A percentile compares a stretch with the other conserved stretches of the same genome.
Conservation (phyloP, 2,113 vertebrate genomes). For the Cranoglanis bouderius region DNA sequence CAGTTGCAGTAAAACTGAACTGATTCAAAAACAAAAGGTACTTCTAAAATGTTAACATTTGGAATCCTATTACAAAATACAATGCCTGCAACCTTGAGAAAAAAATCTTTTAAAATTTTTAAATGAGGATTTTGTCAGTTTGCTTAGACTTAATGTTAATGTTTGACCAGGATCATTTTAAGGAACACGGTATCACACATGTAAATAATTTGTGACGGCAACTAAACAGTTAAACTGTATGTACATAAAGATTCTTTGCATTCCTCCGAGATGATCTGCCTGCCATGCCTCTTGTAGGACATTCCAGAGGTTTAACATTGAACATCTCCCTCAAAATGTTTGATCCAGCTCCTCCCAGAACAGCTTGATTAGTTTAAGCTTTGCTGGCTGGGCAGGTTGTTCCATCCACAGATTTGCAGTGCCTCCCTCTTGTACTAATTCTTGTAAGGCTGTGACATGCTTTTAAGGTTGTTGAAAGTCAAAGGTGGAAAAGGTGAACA, state of each 20-base stretch:
- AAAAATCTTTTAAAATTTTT: background rate
- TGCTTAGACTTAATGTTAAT: background rate
- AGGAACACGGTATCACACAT: background rate
- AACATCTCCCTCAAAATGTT: background rate
- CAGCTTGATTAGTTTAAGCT: slow-evolving; percentile 4
- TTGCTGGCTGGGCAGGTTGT: background rate
- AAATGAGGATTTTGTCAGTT: background rate
- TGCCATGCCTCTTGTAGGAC: background rate
- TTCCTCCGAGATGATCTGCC: background rate
- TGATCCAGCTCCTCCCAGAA: background rate
- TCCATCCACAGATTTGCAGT: background rate
- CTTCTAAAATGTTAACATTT: no score
- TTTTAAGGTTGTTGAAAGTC: background rate
- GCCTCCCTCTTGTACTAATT: background rate
- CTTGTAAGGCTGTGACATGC: background rate
- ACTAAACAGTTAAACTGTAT: background rate
- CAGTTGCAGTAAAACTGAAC: background rate
- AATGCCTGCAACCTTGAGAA: no score
- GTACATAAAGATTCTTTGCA: background rate
- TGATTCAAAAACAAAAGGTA: no score
- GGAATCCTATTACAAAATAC: no score
- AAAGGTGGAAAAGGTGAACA: background rate
- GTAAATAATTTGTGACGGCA: background rate
- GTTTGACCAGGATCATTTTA: background rate
- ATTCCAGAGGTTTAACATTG: slow-evolving; percentile 10